These are phyloP conservation scores for Stichodactyla mertensii DNA, from an alignment of 64 coral and sea anemone species.

Conservation along the genomic window DNA sequence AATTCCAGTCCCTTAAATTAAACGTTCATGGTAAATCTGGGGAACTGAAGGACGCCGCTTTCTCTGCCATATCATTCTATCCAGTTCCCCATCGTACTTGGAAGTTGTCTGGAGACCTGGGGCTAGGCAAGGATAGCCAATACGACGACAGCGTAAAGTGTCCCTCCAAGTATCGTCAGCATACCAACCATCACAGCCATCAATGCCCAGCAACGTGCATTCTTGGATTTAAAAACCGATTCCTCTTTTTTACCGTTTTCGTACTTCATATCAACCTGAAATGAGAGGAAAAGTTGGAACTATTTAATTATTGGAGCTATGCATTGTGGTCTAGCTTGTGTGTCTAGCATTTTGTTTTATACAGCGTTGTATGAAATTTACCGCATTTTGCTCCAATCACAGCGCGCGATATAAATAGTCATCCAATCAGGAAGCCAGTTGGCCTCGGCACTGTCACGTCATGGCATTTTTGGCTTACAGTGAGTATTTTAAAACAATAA, in stretches of 20 bases:
- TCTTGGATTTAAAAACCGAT: slow-evolving; percentile 25
- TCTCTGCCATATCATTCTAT: neutral
- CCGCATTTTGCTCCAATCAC: no score
- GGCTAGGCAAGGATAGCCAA: neutral
- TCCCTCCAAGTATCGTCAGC: slow-evolving; percentile 25
- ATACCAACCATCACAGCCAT: slow-evolving; percentile 42
- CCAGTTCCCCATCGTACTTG: neutral
- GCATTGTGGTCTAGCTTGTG: no score
- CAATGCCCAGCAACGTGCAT: slow-evolving; percentile 42
- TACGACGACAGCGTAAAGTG: slow-evolving; percentile 36
- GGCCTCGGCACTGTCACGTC: neutral
- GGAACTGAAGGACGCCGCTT: no score
- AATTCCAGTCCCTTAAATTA: no score
- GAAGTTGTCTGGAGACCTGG: neutral
- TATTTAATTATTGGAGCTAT: neutral
- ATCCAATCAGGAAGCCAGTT: neutral
- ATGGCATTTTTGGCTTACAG: no score
- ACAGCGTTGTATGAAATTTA: no score
- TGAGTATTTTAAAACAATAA: neutral
- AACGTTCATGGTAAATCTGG: no score
- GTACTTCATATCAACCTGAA: slow-evolving; percentile 43
- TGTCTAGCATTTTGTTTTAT: no score
- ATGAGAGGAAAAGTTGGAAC: neutral
- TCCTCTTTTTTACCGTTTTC: slow-evolving; percentile 47
- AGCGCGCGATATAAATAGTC: no score